phyloP scores from a whole-genome alignment of 1,140 invertebrate genomes.

The Berghia stephanieae region DNA sequence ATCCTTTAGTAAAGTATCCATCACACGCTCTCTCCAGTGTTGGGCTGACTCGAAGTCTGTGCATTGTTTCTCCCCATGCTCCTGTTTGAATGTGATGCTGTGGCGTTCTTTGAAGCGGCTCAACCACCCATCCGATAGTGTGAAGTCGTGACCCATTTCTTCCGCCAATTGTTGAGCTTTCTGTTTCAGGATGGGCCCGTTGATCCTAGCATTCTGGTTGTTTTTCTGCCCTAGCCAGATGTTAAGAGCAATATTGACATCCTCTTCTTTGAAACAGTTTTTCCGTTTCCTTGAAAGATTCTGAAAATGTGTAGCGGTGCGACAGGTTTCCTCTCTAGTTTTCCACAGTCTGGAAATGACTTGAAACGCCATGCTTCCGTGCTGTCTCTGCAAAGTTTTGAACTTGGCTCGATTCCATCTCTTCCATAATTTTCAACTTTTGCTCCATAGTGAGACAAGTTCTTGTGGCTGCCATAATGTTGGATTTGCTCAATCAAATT shows the following conservation, averaged over 20 bases:
- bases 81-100: conserved; percentile 34
- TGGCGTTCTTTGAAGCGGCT: conserved; percentile 49
- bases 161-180: not conserved
- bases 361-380: not conserved
- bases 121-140: conserved; percentile 54
- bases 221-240: not conserved
- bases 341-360: not conserved
- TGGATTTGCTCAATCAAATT: no score
- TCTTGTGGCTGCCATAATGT: conserved; percentile 1
- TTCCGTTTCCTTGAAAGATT: conserved; percentile 8
- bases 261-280: not conserved
- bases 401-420: not conserved
- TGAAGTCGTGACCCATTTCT: conserved; percentile 42
- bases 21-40: conserved; percentile 25
- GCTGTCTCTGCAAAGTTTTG: not conserved
- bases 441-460: not conserved
- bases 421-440: not conserved
- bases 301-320: not conserved
- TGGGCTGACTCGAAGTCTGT: conserved; percentile 21
- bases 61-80: conserved; percentile 34
- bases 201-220: not conserved
- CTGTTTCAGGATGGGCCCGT: not conserved
- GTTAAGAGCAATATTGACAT: not conserved
- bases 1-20: conserved; percentile 38
- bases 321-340: not conserved